These are phyloP conservation scores for Peromyscus leucopus DNA, from an alignment of 2,113 vertebrate genomes.

Conservation along the genomic window DNA sequence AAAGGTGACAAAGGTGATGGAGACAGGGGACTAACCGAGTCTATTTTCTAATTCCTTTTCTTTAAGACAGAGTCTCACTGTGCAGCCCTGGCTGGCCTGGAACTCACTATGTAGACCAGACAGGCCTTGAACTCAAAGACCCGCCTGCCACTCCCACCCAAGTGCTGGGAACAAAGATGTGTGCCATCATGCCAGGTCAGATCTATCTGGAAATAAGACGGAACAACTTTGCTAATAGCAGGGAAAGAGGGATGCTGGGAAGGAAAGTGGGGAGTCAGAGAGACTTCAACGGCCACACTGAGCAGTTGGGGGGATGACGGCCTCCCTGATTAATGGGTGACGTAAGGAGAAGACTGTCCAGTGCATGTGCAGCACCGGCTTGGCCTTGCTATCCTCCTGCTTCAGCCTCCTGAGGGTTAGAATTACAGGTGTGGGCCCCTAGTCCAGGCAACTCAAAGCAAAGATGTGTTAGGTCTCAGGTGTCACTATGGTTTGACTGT, in stretches of 20 bases:
- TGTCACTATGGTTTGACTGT: too few relatives aligned
- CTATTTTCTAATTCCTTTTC: background rate
- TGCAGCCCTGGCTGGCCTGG: background rate
- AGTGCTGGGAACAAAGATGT: background rate
- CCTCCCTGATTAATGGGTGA: background rate
- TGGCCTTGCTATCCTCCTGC: background rate
- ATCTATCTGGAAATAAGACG: background rate
- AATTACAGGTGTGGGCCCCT: background rate
- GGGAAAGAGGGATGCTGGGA: background rate
- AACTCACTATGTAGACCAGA: background rate
- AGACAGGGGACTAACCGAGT: background rate
- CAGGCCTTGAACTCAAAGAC: background rate
- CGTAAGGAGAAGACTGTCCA: background rate
- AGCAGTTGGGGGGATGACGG: background rate
- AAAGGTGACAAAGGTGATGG: background rate
- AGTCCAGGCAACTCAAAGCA: background rate
- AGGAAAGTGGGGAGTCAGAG: background rate
- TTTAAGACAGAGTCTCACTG: background rate
- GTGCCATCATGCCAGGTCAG: background rate
- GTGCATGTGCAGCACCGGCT: background rate
- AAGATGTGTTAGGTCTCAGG: background rate
- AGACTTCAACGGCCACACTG: background rate
- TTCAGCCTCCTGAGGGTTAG: background rate
- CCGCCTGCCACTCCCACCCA: background rate
- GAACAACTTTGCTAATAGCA: background rate